These are phyloP conservation scores for Mesochorus sp. DNA, from an alignment of 2,888 invertebrate species.

Conservation along the genomic window DNA sequence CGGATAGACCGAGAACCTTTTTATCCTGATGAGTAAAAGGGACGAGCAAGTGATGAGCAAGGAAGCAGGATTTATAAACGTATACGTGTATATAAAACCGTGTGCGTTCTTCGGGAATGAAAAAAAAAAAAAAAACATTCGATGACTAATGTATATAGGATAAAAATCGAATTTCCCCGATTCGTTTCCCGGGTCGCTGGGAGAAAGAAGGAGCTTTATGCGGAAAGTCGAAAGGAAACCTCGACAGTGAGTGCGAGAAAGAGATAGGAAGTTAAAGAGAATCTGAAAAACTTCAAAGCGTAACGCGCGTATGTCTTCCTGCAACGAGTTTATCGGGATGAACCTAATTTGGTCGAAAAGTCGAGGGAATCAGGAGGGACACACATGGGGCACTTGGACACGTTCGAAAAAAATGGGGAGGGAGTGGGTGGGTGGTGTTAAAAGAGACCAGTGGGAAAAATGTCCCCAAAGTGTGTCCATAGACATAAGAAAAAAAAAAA, in stretches of 20 bases:
- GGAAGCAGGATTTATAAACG: conserved; percentile 37
- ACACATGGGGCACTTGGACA: not conserved
- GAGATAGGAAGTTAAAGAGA: not conserved
- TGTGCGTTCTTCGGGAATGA: not conserved
- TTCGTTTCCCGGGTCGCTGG: not conserved
- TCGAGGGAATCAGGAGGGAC: conserved; percentile 21
- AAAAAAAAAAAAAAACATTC: not conserved
- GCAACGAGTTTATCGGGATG: conserved; percentile 59
- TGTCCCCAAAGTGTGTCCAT: conserved; percentile 33
- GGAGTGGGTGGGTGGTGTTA: not conserved
- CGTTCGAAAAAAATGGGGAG: not conserved
- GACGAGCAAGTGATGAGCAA: conserved; percentile 44
- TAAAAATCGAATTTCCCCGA: conserved; percentile 45
- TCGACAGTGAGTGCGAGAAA: conserved; percentile 9
- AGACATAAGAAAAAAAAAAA: not conserved
- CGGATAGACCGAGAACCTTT: not conserved
- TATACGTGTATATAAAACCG: conserved; percentile 3
- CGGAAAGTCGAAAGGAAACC: conserved; percentile 1
- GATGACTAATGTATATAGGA: not conserved
- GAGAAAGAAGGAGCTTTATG: not conserved
- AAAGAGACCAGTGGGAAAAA: conserved; percentile 40
- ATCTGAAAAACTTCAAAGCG: conserved; percentile 62
- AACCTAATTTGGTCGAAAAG: conserved; percentile 65
- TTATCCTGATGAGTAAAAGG: not conserved
- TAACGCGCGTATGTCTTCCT: conserved; percentile 32